phyloP scores from a whole-genome alignment of 1,140 invertebrate genomes.

The Thaumetopoea pityocampa region DNA sequence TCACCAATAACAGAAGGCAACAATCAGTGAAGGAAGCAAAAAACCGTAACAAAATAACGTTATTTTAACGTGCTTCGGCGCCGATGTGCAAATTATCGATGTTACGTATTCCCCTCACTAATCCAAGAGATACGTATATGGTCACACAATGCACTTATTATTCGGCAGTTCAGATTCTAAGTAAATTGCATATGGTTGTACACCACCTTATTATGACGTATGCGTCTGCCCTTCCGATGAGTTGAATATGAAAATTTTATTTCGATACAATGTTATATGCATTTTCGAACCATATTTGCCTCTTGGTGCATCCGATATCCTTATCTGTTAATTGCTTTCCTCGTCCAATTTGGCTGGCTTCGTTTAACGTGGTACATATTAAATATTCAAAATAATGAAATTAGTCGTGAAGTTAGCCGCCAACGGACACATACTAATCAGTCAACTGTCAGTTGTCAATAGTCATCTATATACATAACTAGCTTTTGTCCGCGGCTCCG shows the following conservation, averaged over 20 bases:
- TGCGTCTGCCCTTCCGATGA: constrained; percentile 63
- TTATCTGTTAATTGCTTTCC: too few species aligned
- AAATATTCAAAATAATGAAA: too few species aligned
- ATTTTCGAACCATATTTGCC: too few species aligned
- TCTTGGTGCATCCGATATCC: too few species aligned
- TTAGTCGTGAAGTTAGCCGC: too few species aligned
- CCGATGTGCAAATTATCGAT: constrained; percentile 52
- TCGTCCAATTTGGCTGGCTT: too few species aligned
- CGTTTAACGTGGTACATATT: too few species aligned
- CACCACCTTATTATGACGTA: constrained; percentile 56
- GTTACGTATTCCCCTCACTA: constrained; percentile 70
- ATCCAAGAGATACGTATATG: constrained; percentile 62
- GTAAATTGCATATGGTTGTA: constrained; percentile 68
- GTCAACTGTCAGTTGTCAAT: too few species aligned
- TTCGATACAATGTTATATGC: constrained; percentile 12
- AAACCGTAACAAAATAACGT: constrained; percentile 2
- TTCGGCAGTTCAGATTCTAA: constrained; percentile 72
- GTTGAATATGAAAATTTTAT: constrained; percentile 36
- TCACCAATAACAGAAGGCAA: background rate
- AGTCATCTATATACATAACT: too few species aligned
- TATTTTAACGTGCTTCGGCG: constrained; percentile 6
- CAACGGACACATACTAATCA: too few species aligned
- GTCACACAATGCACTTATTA: constrained; percentile 73
- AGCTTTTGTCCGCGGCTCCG: too few species aligned
- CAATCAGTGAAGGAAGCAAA: constrained; percentile 6